phyloP scores from a whole-genome alignment of 2,888 invertebrate species.

The Lagria hirta region DNA sequence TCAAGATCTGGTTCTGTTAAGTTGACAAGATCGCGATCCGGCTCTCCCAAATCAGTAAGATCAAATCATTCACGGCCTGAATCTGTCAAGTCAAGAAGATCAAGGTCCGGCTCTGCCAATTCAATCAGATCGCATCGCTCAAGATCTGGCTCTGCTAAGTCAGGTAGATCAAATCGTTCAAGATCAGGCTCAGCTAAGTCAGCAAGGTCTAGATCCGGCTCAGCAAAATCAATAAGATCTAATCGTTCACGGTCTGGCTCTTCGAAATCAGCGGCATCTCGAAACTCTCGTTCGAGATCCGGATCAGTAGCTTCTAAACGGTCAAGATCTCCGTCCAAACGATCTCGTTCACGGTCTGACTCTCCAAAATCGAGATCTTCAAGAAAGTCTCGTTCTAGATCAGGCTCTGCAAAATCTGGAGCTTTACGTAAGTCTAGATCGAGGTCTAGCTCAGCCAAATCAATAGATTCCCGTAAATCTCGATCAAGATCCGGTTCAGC shows the following conservation, averaged over 20 bases:
- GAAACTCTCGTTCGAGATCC: conserved; percentile 45
- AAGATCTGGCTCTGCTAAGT: conserved; percentile 29
- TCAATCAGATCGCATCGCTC: conserved; percentile 33
- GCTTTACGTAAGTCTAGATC: too few relatives aligned
- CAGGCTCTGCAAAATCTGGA: too few relatives aligned
- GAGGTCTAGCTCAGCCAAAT: conserved; percentile 39
- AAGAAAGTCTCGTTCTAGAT: conserved; percentile 41
- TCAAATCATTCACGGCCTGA: conserved; percentile 43
- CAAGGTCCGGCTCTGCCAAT: conserved; percentile 28
- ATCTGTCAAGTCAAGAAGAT: conserved; percentile 35
- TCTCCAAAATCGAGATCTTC: conserved; percentile 43
- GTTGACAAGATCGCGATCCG: conserved; percentile 32
- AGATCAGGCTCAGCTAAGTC: conserved; percentile 42
- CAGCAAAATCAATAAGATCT: conserved; percentile 38
- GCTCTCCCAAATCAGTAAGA: conserved; percentile 29
- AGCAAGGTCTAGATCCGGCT: conserved; percentile 39
- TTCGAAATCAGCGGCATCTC: conserved; percentile 36
- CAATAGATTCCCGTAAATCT: too few relatives aligned
- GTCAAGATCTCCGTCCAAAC: conserved; percentile 44
- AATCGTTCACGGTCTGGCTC: conserved; percentile 44
- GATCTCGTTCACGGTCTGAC: conserved; percentile 40
- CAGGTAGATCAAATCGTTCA: conserved; percentile 3
- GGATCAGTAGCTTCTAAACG: conserved; percentile 41
- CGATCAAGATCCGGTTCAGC: conserved; percentile 45
- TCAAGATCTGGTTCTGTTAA: conserved; percentile 25